Conservation (phyloP, 2,888 invertebrate genomes). For the Micoletzkya japonica region DNA sequence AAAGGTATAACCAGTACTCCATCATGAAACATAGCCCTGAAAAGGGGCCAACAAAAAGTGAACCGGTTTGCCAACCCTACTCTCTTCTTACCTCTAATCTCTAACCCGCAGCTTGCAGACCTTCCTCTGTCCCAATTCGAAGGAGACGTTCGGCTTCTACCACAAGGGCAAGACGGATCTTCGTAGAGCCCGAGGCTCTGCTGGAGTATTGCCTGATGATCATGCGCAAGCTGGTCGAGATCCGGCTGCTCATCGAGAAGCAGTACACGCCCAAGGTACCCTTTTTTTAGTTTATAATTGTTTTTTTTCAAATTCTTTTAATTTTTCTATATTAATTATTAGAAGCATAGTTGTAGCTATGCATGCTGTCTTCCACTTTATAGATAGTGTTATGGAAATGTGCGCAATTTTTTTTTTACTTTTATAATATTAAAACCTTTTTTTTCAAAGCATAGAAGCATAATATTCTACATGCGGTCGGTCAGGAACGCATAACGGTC, state of each 20-base stretch:
- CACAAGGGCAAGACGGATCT: no score
- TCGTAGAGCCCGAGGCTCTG: no score
- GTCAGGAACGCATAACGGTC: constrained; percentile 32
- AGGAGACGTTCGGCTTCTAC: no score
- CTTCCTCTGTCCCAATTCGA: no score
- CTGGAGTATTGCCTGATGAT: constrained; percentile 37
- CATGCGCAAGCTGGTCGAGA: constrained; percentile 39
- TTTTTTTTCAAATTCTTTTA: not conserved
- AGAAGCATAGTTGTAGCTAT: not conserved
- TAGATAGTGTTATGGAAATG: no score
- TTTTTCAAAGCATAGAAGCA: not conserved
- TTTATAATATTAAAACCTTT: not conserved
- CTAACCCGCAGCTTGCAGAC: no score
- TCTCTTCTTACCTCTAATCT: no score
- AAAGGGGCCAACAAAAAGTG: no score
- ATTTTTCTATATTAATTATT: not conserved
- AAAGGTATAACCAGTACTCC: no score
- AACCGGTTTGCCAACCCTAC: no score
- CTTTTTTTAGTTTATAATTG: not conserved
- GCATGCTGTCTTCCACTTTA: not conserved
- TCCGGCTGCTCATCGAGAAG: constrained; percentile 38
- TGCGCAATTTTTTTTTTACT: not conserved
- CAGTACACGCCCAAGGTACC: constrained; percentile 25
- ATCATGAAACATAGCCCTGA: no score
- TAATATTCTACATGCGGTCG: not conserved